Conservation (phyloP, 2,797 vertebrate genomes). For the Centroberyx gerrardi region DNA sequence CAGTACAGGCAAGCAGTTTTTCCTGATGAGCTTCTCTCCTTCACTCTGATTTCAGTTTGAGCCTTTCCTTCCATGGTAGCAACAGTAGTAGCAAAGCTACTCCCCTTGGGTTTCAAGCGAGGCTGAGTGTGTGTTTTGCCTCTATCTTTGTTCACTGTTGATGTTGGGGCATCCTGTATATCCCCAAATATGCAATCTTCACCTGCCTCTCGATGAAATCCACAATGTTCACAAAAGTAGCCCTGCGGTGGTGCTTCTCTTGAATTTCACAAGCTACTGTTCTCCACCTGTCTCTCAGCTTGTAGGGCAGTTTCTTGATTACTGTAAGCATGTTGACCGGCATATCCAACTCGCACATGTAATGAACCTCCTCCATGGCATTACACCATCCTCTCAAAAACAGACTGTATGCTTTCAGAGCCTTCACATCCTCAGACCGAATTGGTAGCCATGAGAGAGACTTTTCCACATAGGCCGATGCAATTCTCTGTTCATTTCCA, state of each 20-base stretch:
- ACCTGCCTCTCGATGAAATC: constrained; percentile 22
- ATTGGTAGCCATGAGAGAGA: constrained; percentile 18
- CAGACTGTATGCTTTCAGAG: constrained; percentile 15
- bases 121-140: no score
- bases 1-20: constrained; percentile 24
- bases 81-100: constrained; percentile 37
- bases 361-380: no score
- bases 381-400: no score
- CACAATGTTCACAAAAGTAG: constrained; percentile 28
- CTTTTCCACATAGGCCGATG: constrained; percentile 14
- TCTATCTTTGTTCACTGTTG: no score
- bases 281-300: constrained; percentile 39
- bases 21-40: background rate
- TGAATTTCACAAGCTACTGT: constrained; percentile 24
- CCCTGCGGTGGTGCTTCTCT: constrained; percentile 13
- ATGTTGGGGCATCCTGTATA: background rate
- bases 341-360: constrained; percentile 23
- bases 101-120: background rate
- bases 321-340: constrained; percentile 37
- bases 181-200: constrained; percentile 26
- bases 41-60: background rate
- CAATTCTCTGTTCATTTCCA: constrained; percentile 13
- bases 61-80: background rate
- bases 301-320: constrained; percentile 33
- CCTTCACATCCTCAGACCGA: constrained; percentile 11